A percentile compares a stretch with the other conserved stretches of the same genome.
Conservation (phyloP, 2,888 invertebrate species). For the Standfussiana lucernea region DNA sequence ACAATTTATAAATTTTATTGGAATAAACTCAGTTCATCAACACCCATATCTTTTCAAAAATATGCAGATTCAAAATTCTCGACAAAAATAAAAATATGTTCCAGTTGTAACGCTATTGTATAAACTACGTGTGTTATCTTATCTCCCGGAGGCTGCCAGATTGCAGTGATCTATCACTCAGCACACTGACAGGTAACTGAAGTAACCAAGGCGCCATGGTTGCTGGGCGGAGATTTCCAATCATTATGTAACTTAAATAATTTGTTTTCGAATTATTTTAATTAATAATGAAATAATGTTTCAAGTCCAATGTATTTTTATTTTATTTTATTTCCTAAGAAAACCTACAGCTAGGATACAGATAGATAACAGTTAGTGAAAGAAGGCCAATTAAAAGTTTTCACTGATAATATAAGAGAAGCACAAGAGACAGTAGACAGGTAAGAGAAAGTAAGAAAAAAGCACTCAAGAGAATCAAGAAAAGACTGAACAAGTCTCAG, state of each 20-base stretch:
- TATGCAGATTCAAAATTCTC: neutral
- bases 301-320: neutral
- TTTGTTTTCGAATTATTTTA: neutral
- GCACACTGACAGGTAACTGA: slow-evolving; percentile 51
- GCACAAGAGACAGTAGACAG: too few species aligned
- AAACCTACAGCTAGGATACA: too few species aligned
- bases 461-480: too few species aligned
- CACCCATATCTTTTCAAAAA: neutral
- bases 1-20: neutral
- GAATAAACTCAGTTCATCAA: slow-evolving; percentile 9
- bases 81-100: slow-evolving; percentile 32
- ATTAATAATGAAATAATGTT: neutral
- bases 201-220: slow-evolving; percentile 43
- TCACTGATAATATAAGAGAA: too few species aligned
- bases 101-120: slow-evolving; percentile 46
- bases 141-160: slow-evolving; percentile 58
- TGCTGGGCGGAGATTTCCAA: slow-evolving; percentile 41
- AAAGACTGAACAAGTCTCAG: too few species aligned
- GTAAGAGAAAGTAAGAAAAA: too few species aligned
- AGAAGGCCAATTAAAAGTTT: too few species aligned
- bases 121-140: slow-evolving; percentile 58
- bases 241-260: slow-evolving; percentile 41
- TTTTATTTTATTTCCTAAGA: too few species aligned
- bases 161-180: slow-evolving; percentile 58
- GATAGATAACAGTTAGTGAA: too few species aligned